Percentiles rank a stretch among this genome's conserved stretches.
These are phyloP conservation scores for Podotricha telesiphe DNA, from an alignment of 2,888 invertebrate species.

Conservation along the genomic window DNA sequence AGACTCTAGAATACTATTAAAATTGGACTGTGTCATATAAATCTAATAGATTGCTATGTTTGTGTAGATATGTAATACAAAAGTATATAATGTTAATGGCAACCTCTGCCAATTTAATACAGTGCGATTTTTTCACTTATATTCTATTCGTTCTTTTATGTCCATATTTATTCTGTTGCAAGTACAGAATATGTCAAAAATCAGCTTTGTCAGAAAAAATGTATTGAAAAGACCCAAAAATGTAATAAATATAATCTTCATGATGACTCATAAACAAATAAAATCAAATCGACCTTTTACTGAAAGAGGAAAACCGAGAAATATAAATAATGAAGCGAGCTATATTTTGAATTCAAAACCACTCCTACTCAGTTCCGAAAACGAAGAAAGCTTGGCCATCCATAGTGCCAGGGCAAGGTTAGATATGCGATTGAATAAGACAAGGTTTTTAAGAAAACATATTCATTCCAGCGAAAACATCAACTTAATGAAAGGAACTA, in stretches of 20 bases:
- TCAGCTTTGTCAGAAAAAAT: constrained; percentile 33
- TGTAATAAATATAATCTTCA: constrained; percentile 26
- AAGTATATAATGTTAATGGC: too few relatives aligned
- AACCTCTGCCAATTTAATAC: too few relatives aligned
- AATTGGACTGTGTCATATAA: too few relatives aligned
- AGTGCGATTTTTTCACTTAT: not conserved
- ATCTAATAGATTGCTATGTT: too few relatives aligned
- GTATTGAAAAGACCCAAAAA: constrained; percentile 37
- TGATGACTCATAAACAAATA: constrained; percentile 47
- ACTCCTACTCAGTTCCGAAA: constrained; percentile 48
- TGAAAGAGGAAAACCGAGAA: constrained; percentile 20
- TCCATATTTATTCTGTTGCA: not conserved
- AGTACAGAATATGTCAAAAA: constrained; percentile 23
- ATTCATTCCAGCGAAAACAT: constrained; percentile 51
- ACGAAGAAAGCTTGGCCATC: constrained; percentile 47
- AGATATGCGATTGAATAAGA: constrained; percentile 46
- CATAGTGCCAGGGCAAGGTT: constrained; percentile 52
- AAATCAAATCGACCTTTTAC: constrained; percentile 35
- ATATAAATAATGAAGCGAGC: constrained; percentile 31
- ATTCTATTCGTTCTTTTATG: not conserved
- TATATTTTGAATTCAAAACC: constrained; percentile 36
- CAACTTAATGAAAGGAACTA: constrained; percentile 45
- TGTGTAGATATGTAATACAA: too few relatives aligned
- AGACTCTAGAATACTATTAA: too few relatives aligned
- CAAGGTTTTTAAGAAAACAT: constrained; percentile 31